Evolutionary conservation across 1,140 invertebrate species (phyloP).

Genomic region (Drosophila pachea): DNA sequence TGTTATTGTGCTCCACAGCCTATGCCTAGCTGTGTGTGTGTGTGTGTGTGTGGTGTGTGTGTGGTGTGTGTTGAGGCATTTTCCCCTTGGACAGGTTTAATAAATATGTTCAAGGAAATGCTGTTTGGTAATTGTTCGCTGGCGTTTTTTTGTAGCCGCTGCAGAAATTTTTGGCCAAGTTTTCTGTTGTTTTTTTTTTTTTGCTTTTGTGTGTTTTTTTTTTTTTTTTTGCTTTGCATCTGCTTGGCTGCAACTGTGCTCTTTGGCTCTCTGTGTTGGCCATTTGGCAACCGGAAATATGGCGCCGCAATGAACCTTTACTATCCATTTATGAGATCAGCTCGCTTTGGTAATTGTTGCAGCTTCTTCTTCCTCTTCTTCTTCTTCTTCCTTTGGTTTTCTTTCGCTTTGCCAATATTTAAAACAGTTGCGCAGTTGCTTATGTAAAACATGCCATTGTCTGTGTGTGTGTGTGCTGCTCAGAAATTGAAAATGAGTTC

Average conservation of each 20-base stretch:
- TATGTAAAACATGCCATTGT: conserved; percentile 13
- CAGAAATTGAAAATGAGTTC: conserved; percentile 61
- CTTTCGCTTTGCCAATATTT: conserved; percentile 9
- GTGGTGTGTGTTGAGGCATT: conserved; percentile 22
- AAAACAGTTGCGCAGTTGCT: conserved; percentile 24
- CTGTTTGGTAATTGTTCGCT: conserved; percentile 77
- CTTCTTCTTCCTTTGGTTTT: no score
- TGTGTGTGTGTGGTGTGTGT: conserved; percentile 13
- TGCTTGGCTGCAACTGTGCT: conserved; percentile 37
- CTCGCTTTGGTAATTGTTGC: conserved; percentile 39
- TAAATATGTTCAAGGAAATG: conserved; percentile 79
- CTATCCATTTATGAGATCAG: conserved; percentile 68
- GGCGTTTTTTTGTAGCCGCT: conserved; percentile 26
- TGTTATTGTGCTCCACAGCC: conserved; percentile 36
- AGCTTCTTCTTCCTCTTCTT: conserved; percentile 8
- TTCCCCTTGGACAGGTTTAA: conserved; percentile 72
- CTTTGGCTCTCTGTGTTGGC: conserved; percentile 16
- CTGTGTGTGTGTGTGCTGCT: neutral
- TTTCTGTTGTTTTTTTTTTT: neutral
- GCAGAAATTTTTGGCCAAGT: conserved; percentile 36
- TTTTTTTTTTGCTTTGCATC: neutral
- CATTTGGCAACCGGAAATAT: conserved; percentile 55
- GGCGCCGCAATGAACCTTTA: conserved; percentile 58
- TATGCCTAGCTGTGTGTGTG: conserved; percentile 22
- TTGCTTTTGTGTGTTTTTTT: no score